phyloP scores from a whole-genome alignment of 64 coral and sea anemone genomes.

The Pachyseris speciosa region DNA sequence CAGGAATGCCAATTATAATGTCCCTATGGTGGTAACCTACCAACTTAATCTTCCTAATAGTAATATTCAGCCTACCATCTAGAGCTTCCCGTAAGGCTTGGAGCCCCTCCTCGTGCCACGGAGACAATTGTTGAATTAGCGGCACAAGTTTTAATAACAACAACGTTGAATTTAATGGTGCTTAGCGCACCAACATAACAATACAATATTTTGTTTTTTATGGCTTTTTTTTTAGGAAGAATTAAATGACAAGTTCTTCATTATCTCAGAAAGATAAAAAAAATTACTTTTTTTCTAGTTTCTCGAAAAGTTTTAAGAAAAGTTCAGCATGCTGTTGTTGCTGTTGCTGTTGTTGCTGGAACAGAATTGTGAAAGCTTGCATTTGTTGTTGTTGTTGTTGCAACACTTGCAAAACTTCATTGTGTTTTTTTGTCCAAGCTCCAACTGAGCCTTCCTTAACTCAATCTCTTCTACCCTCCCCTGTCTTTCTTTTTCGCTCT shows the following conservation, averaged over 20 bases:
- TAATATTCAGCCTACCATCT: no score
- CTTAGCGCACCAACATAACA: no score
- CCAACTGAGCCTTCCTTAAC: conserved; percentile 38
- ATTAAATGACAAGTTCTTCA: not conserved
- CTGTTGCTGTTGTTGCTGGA: conserved; percentile 19
- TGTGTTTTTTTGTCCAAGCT: conserved; percentile 40
- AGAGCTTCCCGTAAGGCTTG: no score
- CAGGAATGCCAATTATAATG: no score
- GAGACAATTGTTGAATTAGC: no score
- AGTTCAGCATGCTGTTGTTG: conserved; percentile 5
- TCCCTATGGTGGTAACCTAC: no score
- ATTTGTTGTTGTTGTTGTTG: not conserved
- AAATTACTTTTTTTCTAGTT: not conserved
- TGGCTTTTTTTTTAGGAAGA: conserved; percentile 26
- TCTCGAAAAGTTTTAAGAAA: conserved; percentile 8
- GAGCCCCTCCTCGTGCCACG: no score
- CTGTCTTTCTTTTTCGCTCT: conserved; percentile 37
- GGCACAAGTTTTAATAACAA: no score
- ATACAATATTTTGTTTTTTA: conserved; percentile 35
- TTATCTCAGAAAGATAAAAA: not conserved
- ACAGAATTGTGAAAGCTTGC: conserved; percentile 36
- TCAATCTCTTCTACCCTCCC: conserved; percentile 30
- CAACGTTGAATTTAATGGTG: no score
- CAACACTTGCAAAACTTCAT: conserved; percentile 16
- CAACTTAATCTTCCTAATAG: no score